Base-by-base conservation (phyloP, 2,888 invertebrate species). In the Fragum whitleyi region DNA sequence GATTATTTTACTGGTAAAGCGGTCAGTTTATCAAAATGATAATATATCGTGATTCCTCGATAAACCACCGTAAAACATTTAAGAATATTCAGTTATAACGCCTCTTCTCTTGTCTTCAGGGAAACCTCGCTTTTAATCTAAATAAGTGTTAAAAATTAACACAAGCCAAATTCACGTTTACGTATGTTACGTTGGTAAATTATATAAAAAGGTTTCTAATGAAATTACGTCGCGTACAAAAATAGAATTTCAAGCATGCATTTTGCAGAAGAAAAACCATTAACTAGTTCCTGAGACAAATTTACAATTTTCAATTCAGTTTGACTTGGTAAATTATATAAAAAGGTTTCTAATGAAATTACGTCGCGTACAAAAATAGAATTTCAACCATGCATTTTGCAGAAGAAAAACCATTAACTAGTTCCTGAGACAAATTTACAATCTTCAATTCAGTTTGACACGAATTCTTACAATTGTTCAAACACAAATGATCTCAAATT, bases 301-400 rank as follows among this genome's bases (percentile, higher is more conserved):
- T 36, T 36, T 36, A 36, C 32, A 36, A 36, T 36, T 36, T 9
- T 36, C 32, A 36, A 36, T 36, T 36, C n/a, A n/a, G n/a, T n/a
- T n/a, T n/a, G n/a, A n/a, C n/a, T 32, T 36, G 62, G 16, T 19
- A 32, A 62, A 62, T 62, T 62, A 32, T 32, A 32, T 29, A 32
- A 32, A 62, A 32, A 62, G 32, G 36, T 26, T n/a, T 21, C 9
- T 62, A 62, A 62, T 62, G 32, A n/a, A 32, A 62, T 62, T 62
- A 62, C 14, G n/a, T 19, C 11, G 19, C 62, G 21, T 62, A 36
- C 36, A 36, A 62, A 36, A 62, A 32, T 16, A 36, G 32, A 36
- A 9, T 51, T 51, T 51, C 51, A 51, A 5, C 21, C 21, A 9
- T n/a, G 28, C 28, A 32, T 62, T 62, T 62, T 16, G 14, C 19